Percentiles rank a stretch among this genome's conserved stretches.
phyloP scores from a whole-genome alignment of 2,797 vertebrate genomes.

The Hylomyscus alleni region DNA sequence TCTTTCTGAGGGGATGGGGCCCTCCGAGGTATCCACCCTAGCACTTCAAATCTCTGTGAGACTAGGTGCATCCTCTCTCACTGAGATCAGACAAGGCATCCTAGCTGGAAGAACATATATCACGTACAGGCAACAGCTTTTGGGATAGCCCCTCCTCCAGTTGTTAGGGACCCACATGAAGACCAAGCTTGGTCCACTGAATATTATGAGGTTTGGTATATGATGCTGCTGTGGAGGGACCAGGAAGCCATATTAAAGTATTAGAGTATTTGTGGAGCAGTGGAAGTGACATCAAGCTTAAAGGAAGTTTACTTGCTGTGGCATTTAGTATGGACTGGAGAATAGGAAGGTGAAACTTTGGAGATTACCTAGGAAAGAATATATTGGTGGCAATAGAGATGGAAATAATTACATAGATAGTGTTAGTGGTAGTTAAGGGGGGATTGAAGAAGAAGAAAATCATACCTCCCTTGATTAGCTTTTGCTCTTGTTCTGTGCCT shows the following conservation, averaged over 20 bases:
- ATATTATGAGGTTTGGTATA: conserved; percentile 1
- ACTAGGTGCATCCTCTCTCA: background rate
- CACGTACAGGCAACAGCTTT: background rate
- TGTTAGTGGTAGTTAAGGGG: background rate
- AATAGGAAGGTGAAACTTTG: background rate
- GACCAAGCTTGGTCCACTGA: background rate
- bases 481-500: conserved; percentile 1
- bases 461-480: background rate
- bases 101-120: background rate
- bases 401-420: background rate
- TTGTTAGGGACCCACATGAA: background rate
- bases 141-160: background rate
- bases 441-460: background rate
- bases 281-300: background rate
- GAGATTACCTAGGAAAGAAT: conserved; percentile 17
- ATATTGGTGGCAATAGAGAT: background rate
- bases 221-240: background rate
- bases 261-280: background rate
- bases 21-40: background rate
- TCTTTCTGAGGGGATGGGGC: background rate
- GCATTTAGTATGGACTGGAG: background rate
- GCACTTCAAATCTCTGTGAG: background rate
- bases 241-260: conserved; percentile 46
- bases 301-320: conserved; percentile 13
- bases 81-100: background rate